phyloP scores from a whole-genome alignment of 2,888 invertebrate species.

The Melanchra persicariae region DNA sequence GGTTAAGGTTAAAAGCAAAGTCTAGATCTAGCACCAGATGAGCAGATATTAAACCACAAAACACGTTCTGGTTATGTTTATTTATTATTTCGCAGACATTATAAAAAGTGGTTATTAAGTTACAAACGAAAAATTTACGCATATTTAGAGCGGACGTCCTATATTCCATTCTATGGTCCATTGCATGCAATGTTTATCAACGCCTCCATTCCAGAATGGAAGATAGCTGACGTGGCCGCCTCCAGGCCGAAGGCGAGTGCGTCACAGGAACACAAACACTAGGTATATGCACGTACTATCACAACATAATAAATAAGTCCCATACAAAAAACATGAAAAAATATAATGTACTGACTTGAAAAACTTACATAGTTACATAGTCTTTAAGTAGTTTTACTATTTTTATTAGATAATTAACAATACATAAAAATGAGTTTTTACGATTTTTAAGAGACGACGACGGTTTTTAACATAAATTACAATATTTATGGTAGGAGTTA shows the following conservation, averaged over 20 bases:
- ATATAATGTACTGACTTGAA: conserved; percentile 81
- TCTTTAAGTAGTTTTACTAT: conserved; percentile 85
- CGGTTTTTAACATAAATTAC: conserved; percentile 70
- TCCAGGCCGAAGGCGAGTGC: conserved; percentile 31
- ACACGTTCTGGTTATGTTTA: conserved; percentile 61
- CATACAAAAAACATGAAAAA: conserved; percentile 77
- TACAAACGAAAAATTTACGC: conserved; percentile 66
- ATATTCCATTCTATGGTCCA: conserved; percentile 37
- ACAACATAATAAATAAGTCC: conserved; percentile 83
- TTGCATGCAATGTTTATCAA: background rate
- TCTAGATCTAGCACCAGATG: conserved; percentile 70
- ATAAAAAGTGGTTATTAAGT: conserved; percentile 57
- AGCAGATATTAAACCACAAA: conserved; percentile 68
- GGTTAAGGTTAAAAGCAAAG: conserved; percentile 62
- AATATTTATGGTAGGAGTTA: conserved; percentile 62
- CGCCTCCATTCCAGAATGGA: conserved; percentile 28
- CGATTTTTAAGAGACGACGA: conserved; percentile 81
- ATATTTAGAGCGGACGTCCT: conserved; percentile 47
- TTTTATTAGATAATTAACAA: conserved; percentile 76
- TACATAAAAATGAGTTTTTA: conserved; percentile 76
- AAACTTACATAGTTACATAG: conserved; percentile 79
- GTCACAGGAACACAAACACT: conserved; percentile 69
- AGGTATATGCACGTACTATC: conserved; percentile 67
- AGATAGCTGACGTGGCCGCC: conserved; percentile 13
- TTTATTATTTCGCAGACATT: conserved; percentile 64